phyloP scores from a whole-genome alignment of 2,797 vertebrate species.

The Oryzias dopingdopingensis region DNA sequence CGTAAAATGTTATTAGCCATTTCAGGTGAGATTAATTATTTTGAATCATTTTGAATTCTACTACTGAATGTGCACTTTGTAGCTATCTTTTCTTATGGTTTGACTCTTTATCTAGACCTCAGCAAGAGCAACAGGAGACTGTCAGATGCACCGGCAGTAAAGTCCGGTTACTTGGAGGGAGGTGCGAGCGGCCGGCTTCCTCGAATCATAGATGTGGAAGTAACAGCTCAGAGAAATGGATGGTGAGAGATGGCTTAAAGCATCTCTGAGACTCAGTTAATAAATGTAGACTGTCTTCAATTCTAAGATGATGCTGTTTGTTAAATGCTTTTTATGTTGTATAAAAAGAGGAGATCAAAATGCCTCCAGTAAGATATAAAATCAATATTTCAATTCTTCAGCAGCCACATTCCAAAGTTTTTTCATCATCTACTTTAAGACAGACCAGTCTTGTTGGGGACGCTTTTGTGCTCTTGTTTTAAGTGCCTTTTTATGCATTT shows the following conservation, averaged over 20 bases:
- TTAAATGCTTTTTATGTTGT: neutral
- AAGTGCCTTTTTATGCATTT: slow-evolving; percentile 41
- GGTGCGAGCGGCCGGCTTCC: slow-evolving; percentile 82
- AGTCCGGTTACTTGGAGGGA: slow-evolving; percentile 78
- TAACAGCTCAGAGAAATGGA: slow-evolving; percentile 66
- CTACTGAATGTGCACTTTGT: too few relatives aligned
- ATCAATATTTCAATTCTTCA: slow-evolving; percentile 21
- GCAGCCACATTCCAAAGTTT: slow-evolving; percentile 61
- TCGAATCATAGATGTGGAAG: slow-evolving; percentile 71
- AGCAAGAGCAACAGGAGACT: slow-evolving; percentile 70
- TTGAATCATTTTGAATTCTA: too few relatives aligned
- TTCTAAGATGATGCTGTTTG: neutral
- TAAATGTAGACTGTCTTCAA: neutral
- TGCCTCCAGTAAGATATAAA: slow-evolving; percentile 4
- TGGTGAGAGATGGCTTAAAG: slow-evolving; percentile 66
- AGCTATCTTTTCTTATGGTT: neutral
- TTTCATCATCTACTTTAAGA: slow-evolving; percentile 3
- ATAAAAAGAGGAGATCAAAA: slow-evolving; percentile 1
- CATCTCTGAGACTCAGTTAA: slow-evolving; percentile 5
- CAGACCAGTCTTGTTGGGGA: slow-evolving; percentile 9
- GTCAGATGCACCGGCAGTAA: slow-evolving; percentile 69
- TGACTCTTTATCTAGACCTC: slow-evolving; percentile 55
- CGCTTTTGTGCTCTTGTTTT: slow-evolving; percentile 8
- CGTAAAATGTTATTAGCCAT: slow-evolving; percentile 83
- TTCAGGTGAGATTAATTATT: slow-evolving; percentile 65